These are phyloP conservation scores for Brassicogethes aeneus DNA, from an alignment of 2,888 invertebrate genomes.

Conservation along the genomic window DNA sequence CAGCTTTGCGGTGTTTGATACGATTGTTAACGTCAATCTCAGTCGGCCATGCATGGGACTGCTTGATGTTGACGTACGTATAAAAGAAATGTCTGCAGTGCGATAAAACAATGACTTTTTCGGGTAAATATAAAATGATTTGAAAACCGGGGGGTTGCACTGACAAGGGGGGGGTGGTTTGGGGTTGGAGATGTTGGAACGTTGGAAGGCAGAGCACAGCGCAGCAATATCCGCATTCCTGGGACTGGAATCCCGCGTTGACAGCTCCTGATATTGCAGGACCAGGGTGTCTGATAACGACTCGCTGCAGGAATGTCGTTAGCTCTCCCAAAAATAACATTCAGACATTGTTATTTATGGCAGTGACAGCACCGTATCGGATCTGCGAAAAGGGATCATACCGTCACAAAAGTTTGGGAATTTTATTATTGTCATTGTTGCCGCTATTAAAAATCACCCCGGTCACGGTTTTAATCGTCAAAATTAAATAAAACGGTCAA, in stretches of 20 bases:
- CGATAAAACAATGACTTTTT: background rate
- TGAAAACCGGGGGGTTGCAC: background rate
- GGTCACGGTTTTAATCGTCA: no score
- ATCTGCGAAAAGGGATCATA: background rate
- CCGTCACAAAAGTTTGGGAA: background rate
- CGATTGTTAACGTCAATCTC: no score
- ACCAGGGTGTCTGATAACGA: conserved; percentile 37
- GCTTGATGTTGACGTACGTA: no score
- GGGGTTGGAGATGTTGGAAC: background rate
- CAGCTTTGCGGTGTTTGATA: no score
- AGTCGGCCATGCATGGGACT: no score
- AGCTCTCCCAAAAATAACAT: conserved; percentile 43
- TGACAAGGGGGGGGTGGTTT: background rate
- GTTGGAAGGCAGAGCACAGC: background rate
- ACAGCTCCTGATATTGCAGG: conserved; percentile 32
- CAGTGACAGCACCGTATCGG: conserved; percentile 29
- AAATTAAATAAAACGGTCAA: no score
- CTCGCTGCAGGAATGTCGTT: conserved; percentile 41
- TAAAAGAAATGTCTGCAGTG: no score
- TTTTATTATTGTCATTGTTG: conserved; percentile 1
- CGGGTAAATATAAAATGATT: background rate
- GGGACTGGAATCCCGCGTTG: conserved; percentile 29
- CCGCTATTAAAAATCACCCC: no score
- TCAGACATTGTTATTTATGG: conserved; percentile 42
- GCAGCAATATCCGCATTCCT: conserved; percentile 40